phyloP scores from a whole-genome alignment of 2,888 invertebrate genomes.

The Oscheius sp. region DNA sequence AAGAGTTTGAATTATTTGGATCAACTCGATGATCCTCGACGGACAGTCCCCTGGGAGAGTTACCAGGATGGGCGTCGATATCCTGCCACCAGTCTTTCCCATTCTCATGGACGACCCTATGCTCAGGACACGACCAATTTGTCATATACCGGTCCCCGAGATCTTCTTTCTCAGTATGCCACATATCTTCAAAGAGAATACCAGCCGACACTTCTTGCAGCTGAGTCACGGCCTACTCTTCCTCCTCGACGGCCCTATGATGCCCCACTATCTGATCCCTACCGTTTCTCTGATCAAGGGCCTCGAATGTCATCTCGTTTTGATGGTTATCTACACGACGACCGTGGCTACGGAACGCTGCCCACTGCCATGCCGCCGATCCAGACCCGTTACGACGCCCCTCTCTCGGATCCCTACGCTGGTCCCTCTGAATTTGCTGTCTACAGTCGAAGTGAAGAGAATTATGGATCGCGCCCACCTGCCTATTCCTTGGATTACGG shows the following conservation, averaged over 20 bases:
- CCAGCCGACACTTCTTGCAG: constrained; percentile 43
- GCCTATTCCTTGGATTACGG: constrained; percentile 67
- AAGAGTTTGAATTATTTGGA: constrained; percentile 43
- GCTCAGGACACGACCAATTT: constrained; percentile 37
- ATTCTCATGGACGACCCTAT: constrained; percentile 11
- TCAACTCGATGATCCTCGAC: constrained; percentile 38
- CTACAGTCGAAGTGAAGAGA: constrained; percentile 68
- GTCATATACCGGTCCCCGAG: constrained; percentile 8
- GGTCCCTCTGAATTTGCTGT: constrained; percentile 47
- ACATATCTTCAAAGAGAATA: constrained; percentile 72
- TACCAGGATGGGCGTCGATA: constrained; percentile 11
- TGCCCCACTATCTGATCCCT: constrained; percentile 39
- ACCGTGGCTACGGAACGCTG: constrained; percentile 31
- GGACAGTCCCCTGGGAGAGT: constrained; percentile 8
- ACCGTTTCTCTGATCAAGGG: constrained; percentile 13
- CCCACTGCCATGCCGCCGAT: constrained; percentile 40
- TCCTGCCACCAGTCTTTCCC: background rate
- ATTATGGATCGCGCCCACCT: constrained; percentile 70
- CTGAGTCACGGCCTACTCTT: constrained; percentile 26
- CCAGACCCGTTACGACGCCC: constrained; percentile 45
- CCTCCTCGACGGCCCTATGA: constrained; percentile 40
- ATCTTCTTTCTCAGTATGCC: constrained; percentile 72
- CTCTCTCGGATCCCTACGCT: constrained; percentile 43
- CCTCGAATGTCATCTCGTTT: background rate
- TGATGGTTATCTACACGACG: constrained; percentile 10